Percentiles rank a stretch among this genome's conserved stretches.
Conservation (phyloP, 2,113 vertebrate genomes). For the Prolemur simus region DNA sequence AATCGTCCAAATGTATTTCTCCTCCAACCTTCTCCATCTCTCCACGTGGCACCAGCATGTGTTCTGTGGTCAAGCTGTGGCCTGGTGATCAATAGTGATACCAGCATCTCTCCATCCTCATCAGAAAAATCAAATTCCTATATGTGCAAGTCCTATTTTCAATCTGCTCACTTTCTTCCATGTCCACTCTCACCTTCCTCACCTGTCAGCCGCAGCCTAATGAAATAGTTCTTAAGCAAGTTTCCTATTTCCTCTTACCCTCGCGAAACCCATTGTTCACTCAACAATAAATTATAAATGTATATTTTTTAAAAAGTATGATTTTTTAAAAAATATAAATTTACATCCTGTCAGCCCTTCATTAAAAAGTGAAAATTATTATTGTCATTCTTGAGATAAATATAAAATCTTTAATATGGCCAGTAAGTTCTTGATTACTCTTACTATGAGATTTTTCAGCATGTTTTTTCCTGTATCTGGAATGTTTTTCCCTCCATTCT, state of each 20-base stretch:
- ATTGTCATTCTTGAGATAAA: neutral
- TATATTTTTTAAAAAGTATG: neutral
- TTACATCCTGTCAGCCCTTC: neutral
- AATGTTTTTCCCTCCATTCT: neutral
- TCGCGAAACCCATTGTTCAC: neutral
- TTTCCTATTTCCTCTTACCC: neutral
- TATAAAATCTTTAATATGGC: neutral
- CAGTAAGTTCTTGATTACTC: neutral
- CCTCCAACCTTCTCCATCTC: no score
- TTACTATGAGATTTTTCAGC: neutral
- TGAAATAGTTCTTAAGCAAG: neutral
- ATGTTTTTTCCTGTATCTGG: neutral
- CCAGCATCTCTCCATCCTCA: neutral
- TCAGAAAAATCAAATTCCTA: neutral
- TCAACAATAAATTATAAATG: neutral
- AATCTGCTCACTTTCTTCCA: neutral
- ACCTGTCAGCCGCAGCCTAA: neutral
- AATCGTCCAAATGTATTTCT: neutral
- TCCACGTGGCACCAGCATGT: neutral
- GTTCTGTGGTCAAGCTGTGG: neutral
- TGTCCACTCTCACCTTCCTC: neutral
- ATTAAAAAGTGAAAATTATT: neutral
- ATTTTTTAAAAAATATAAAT: neutral
- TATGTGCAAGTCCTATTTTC: neutral
- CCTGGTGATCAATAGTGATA: neutral